These are phyloP conservation scores for Heliconius hewitsoni DNA, from an alignment of 1,140 invertebrate genomes.

Conservation along the genomic window DNA sequence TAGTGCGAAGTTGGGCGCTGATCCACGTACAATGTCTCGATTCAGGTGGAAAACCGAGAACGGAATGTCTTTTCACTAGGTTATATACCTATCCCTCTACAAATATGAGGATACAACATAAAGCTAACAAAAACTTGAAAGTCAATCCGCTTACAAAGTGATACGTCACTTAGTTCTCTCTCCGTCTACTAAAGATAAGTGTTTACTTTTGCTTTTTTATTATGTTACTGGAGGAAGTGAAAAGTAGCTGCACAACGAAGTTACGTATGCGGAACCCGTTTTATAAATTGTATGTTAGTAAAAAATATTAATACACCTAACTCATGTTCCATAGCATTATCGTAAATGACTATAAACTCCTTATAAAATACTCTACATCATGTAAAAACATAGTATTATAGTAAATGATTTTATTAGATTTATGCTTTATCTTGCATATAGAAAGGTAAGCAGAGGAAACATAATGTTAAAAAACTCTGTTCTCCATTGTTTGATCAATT, in stretches of 20 bases:
- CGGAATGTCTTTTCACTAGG: too few relatives aligned
- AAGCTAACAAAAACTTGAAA: background rate
- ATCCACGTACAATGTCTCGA: too few relatives aligned
- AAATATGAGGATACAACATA: too few relatives aligned
- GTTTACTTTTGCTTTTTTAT: background rate
- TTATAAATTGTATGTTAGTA: background rate
- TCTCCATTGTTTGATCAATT: too few relatives aligned
- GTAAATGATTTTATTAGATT: background rate
- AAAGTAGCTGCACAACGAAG: background rate
- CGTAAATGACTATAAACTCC: background rate
- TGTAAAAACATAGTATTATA: background rate
- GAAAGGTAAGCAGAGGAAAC: too few relatives aligned
- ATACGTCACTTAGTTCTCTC: background rate
- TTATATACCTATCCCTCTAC: too few relatives aligned
- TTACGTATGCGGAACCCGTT: background rate
- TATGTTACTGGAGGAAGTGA: background rate
- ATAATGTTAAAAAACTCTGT: too few relatives aligned
- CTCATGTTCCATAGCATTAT: background rate
- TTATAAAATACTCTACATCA: background rate
- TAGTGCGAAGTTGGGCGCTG: too few relatives aligned
- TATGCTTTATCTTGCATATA: too few relatives aligned
- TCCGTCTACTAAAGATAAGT: background rate
- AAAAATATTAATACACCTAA: background rate
- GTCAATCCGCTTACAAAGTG: background rate
- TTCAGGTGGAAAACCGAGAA: too few relatives aligned